Conservation (phyloP, 1,140 invertebrate genomes). For the Hormaphis cornu region DNA sequence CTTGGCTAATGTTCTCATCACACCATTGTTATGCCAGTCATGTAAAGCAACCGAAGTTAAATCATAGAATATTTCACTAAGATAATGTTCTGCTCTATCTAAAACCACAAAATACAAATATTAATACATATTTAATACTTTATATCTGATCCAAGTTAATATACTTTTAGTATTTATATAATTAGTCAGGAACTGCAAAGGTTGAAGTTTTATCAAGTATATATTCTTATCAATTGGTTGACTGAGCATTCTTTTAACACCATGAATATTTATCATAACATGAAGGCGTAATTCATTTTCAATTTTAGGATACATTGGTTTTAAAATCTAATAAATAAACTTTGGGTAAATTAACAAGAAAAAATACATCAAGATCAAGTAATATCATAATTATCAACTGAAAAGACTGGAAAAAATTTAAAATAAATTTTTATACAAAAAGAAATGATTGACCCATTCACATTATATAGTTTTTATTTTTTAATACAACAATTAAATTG, state of each 20-base stretch:
- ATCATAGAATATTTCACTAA: conserved; percentile 94
- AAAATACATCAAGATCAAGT: too few relatives aligned
- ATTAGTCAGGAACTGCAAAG: conserved; percentile 45
- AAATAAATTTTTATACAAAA: too few relatives aligned
- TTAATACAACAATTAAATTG: too few relatives aligned
- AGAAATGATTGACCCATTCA: too few relatives aligned
- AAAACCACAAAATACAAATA: conserved; percentile 37
- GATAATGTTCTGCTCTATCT: conserved; percentile 76
- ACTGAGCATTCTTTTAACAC: not conserved
- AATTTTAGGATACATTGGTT: conserved; percentile 2
- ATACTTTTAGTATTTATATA: conserved; percentile 45
- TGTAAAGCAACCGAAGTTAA: conserved; percentile 92
- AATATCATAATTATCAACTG: too few relatives aligned
- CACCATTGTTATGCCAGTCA: conserved; percentile 94
- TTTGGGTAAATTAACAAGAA: not conserved
- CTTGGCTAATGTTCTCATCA: conserved; percentile 87
- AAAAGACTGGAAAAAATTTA: too few relatives aligned
- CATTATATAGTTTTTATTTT: too few relatives aligned
- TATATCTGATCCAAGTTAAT: not conserved
- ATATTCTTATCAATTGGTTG: conserved; percentile 34
- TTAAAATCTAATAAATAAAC: conserved; percentile 5
- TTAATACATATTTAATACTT: not conserved
- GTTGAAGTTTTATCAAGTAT: conserved; percentile 43
- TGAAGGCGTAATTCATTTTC: conserved; percentile 24
- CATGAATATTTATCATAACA: conserved; percentile 3